Evolutionary conservation across 2,888 invertebrate genomes (phyloP), one percentile per base, ranked within the genome.

Genomic region (Cecidostiba fungosa): DNA sequence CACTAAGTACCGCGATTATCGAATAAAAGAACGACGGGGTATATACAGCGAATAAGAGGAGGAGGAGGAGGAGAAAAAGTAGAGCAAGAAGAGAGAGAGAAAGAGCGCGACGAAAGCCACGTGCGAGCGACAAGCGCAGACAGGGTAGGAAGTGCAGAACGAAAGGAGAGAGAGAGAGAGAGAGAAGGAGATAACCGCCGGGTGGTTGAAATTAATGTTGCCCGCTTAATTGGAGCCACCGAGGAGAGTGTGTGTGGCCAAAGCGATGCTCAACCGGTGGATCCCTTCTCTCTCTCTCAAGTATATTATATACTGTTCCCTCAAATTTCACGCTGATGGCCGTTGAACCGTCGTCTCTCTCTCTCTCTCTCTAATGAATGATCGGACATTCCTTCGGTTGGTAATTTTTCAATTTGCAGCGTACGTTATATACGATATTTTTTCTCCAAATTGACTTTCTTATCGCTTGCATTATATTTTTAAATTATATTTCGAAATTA

Each of bases 131-230:
- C 81, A 85, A 81, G 81, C 81, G 81, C 66, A 85, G 84, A 80
- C 82, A 80, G 77, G 77, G 69, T 73, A 84, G 81, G 54, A 86
- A 82, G 76, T 77, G 80, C 77, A 80, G 77, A 77, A 69, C 39
- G 73, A 76, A 85, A 85, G 84, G 85, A 72, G 87, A 85, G 72
- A 84, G 70, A 78, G 50, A 85, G 77, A 82, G 74, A 59, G 70
- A 76, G 84, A 80, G 78, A 73, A 62, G 74, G 76, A 79, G 78
- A 82, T 82, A 85, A 85, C 82, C 73, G 77, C 90, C 90, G 92
- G 92, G 92, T 92, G 92, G 92, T 92, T 92, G 91, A 93, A 93
- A 92, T 93, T 92, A 93, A 93, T 92, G 93, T 92, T 92, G 91
- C 91, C 90, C 91, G 92, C 92, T 93, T 93, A 93, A 93, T 93